Evolutionary conservation across 2,888 invertebrate genomes (phyloP).

Genomic region (Parasteatoda lunata): DNA sequence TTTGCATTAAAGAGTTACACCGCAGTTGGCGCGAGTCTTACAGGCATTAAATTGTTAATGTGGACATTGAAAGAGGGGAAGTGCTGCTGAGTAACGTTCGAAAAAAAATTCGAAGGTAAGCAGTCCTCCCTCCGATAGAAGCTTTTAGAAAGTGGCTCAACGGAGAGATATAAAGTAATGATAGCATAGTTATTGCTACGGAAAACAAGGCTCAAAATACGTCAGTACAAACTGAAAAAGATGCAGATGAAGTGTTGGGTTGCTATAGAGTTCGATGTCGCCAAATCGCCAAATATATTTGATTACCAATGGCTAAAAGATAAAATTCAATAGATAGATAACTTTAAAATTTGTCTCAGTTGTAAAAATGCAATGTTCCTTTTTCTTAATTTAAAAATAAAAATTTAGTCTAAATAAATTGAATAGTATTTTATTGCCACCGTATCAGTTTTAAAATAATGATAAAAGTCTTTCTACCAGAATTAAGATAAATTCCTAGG

Average conservation of each 20-base stretch:
- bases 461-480: too few species aligned
- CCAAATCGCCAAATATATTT: neutral
- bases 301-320: too few species aligned
- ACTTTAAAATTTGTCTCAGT: too few species aligned
- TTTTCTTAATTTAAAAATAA: too few species aligned
- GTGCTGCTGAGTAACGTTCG: slow-evolving; percentile 4
- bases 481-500: too few species aligned
- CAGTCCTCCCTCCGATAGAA: neutral
- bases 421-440: too few species aligned
- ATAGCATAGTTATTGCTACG: slow-evolving; percentile 60
- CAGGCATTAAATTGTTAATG: slow-evolving; percentile 63
- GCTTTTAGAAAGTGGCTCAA: slow-evolving; percentile 55
- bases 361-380: too few species aligned
- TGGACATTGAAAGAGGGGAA: slow-evolving; percentile 2
- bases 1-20: slow-evolving; percentile 52
- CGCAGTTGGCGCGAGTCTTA: slow-evolving; percentile 23
- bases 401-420: too few species aligned
- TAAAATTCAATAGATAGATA: too few species aligned
- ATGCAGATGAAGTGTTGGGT: slow-evolving; percentile 59
- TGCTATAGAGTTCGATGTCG: slow-evolving; percentile 24
- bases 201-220: slow-evolving; percentile 42
- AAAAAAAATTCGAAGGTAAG: slow-evolving; percentile 20
- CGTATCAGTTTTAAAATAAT: too few species aligned
- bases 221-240: slow-evolving; percentile 22
- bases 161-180: slow-evolving; percentile 45